A percentile compares a stretch with the other conserved stretches of the same genome.
Conservation (phyloP, 2,888 invertebrate genomes). For the Cerceris rybyensis region DNA sequence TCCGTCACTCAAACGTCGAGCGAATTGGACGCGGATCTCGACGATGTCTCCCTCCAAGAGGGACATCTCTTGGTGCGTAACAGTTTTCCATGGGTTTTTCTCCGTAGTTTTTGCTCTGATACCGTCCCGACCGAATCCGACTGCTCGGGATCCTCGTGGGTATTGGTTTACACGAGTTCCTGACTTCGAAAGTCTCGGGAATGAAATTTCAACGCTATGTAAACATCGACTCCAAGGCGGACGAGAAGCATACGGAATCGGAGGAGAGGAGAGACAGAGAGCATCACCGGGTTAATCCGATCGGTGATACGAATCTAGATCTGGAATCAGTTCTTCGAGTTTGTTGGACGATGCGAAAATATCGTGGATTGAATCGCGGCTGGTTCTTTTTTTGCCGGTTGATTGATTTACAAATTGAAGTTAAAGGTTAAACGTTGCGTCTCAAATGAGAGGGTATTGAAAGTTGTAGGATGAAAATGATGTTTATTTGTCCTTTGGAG, state of each 20-base stretch:
- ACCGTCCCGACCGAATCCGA: constrained; percentile 14
- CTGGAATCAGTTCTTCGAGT: constrained; percentile 3
- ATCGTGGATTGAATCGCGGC: too few species aligned
- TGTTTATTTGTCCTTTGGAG: too few species aligned
- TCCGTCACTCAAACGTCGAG: constrained; percentile 39
- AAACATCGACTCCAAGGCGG: constrained; percentile 64
- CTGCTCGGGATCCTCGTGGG: constrained; percentile 36
- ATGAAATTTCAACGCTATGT: constrained; percentile 74
- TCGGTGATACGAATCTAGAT: constrained; percentile 44
- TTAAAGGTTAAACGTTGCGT: too few species aligned
- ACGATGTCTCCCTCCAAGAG: background rate
- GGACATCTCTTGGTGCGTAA: constrained; percentile 8
- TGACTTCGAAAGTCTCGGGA: constrained; percentile 68
- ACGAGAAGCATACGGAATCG: constrained; percentile 66
- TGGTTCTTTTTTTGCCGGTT: too few species aligned
- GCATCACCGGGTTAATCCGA: constrained; percentile 64
- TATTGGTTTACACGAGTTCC: constrained; percentile 68
- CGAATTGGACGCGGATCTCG: constrained; percentile 21
- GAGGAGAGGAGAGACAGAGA: constrained; percentile 33
- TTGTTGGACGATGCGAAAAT: too few species aligned
- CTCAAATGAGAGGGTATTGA: too few species aligned
- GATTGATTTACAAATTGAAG: too few species aligned
- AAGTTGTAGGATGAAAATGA: too few species aligned
- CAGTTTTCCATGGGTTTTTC: constrained; percentile 39
- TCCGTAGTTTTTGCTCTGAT: constrained; percentile 39